Base-by-base conservation (phyloP, 2,888 invertebrate genomes). In the Sphaerophoria rueppellii region DNA sequence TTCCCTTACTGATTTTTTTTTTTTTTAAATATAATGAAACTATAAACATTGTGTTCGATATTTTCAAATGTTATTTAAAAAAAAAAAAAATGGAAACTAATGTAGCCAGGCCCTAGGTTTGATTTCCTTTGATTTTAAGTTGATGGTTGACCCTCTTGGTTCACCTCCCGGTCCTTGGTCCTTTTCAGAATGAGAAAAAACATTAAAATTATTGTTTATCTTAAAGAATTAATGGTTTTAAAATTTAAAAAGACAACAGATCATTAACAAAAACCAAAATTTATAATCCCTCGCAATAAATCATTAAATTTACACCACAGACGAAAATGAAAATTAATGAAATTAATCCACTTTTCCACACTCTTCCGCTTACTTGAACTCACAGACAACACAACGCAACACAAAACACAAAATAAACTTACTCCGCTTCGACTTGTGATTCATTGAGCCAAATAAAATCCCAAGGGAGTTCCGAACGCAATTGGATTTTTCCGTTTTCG, bases 271-370 rank as follows among this genome's bases (percentile, higher is more conserved):
- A 43, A 43, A 43, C 43, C 9, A 43, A 43, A 37, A 9, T 40
- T 6, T 40, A 40, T 24, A 24, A 24, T 24, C 24, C 40, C 6
- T 43, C 4, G 7, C 1, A 40, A 6, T 4, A 43, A 61, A 69
- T 34, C 55, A 73, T 65, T 70, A 74, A 63, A 58, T 16, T 58
- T 35, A 37, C n/a, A 71, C 70, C 61, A 43, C 48, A 65, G 35
- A 65, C 24, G 57, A 50, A 46, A 75, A 75, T 69, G 16, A 69
- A 70, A 81, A 85, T 76, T 85, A 85, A 85, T 77, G 85, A 76
- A 81, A 85, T 77, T 85, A 85, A 85, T 81, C 85, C 81, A 81
- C 80, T 85, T 55, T 72, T 70, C 69, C 80, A 58, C 67, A 57
- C 48, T 55, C 58, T 70, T 70, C 48, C n/a, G 12, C 14, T 24